Evolutionary conservation across 1,140 invertebrate species (phyloP).

Genomic region (Luehdorfia chinensis): DNA sequence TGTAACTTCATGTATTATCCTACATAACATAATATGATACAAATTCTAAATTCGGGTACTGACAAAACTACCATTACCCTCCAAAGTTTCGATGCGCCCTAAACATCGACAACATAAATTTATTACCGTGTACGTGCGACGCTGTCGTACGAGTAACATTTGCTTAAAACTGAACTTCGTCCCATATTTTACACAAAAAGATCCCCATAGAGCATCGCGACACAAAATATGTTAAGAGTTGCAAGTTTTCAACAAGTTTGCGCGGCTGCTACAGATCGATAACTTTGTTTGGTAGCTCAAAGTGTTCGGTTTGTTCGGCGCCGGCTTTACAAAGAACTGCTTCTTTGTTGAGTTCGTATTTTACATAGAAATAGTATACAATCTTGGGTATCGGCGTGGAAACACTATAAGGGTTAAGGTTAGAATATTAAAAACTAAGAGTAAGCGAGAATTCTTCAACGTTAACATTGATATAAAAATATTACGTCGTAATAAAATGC

Average conservation of each 20-base stretch:
- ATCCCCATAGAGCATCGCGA: conserved; percentile 10
- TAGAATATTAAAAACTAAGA: too few relatives aligned
- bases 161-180: conserved; percentile 13
- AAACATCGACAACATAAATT: conserved; percentile 8
- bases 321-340: background rate
- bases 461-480: too few relatives aligned
- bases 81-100: too few relatives aligned
- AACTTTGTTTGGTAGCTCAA: conserved; percentile 32
- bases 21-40: too few relatives aligned
- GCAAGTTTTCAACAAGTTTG: conserved; percentile 33
- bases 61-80: too few relatives aligned
- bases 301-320: conserved; percentile 19
- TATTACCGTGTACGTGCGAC: conserved; percentile 5
- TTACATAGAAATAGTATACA: background rate
- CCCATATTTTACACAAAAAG: conserved; percentile 15
- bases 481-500: too few relatives aligned
- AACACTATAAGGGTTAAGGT: background rate
- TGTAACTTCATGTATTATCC: too few relatives aligned
- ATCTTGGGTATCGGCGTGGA: background rate
- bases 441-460: too few relatives aligned
- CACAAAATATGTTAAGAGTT: conserved; percentile 41
- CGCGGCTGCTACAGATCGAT: conserved; percentile 27
- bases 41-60: too few relatives aligned
- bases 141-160: background rate
- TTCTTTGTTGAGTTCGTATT: conserved; percentile 20